A percentile compares a stretch with the other conserved stretches of the same genome.
Conservation (phyloP, 1,140 invertebrate genomes). For the Heliothis virescens region DNA sequence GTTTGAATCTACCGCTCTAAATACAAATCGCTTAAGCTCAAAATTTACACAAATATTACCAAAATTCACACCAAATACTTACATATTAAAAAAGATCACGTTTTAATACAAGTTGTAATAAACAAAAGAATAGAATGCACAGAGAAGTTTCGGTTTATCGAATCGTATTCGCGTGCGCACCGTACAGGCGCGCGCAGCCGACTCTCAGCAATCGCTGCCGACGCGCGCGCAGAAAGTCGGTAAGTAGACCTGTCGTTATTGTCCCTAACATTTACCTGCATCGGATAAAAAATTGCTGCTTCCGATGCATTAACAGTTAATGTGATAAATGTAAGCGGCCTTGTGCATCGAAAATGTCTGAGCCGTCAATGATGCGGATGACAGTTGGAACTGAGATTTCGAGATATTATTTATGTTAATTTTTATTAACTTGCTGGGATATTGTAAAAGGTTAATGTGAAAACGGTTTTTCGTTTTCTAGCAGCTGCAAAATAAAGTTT, state of each 20-base stretch:
- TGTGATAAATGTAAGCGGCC: neutral
- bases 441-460: too few species aligned
- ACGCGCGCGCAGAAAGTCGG: slow-evolving; percentile 43
- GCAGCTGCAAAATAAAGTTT: too few species aligned
- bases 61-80: slow-evolving; percentile 26
- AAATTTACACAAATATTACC: neutral
- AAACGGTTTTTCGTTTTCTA: too few species aligned
- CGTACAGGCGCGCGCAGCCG: slow-evolving; percentile 55
- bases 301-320: slow-evolving; percentile 23
- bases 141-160: slow-evolving; percentile 22
- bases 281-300: slow-evolving; percentile 8
- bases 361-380: neutral
- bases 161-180: slow-evolving; percentile 59
- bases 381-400: neutral
- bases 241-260: slow-evolving; percentile 21
- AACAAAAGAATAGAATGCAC: slow-evolving; percentile 39
- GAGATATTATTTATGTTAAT: neutral
- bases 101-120: slow-evolving; percentile 28
- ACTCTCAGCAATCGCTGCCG: slow-evolving; percentile 49
- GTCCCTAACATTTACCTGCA: slow-evolving; percentile 19
- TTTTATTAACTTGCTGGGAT: neutral
- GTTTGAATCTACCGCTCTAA: neutral
- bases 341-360: neutral
- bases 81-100: slow-evolving; percentile 42
- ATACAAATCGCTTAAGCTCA: neutral